These are phyloP conservation scores for Syngnathus rostellatus DNA, from an alignment of 2,797 vertebrate species.

Conservation along the genomic window DNA sequence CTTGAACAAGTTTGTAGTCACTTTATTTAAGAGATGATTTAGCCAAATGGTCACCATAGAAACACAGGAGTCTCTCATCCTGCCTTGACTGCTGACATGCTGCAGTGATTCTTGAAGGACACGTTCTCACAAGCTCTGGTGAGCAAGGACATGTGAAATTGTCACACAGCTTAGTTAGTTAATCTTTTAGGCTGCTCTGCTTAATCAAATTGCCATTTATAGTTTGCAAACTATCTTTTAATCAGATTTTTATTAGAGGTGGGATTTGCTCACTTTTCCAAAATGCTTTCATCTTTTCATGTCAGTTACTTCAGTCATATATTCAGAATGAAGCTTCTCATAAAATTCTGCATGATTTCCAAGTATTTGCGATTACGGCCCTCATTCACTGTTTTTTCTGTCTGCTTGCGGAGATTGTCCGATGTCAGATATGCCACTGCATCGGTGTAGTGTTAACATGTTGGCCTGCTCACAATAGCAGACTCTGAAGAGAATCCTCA, in stretches of 20 bases:
- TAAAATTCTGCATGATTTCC: slow-evolving; percentile 5
- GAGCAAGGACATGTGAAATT: neutral
- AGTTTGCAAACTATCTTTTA: neutral
- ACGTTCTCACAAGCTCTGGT: neutral
- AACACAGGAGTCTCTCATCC: slow-evolving; percentile 55
- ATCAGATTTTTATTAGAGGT: neutral
- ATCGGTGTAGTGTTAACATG: neutral
- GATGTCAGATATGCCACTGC: neutral
- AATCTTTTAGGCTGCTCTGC: neutral
- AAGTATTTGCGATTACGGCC: slow-evolving; percentile 15
- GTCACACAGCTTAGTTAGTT: neutral
- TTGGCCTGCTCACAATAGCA: neutral
- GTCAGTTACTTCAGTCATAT: neutral
- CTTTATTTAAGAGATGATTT: slow-evolving; percentile 24
- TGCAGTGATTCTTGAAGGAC: slow-evolving; percentile 21
- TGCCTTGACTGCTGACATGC: slow-evolving; percentile 28
- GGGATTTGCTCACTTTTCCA: neutral
- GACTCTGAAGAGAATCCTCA: neutral
- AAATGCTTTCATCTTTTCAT: neutral
- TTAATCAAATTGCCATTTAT: neutral
- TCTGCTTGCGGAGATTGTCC: slow-evolving; percentile 11
- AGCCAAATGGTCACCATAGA: slow-evolving; percentile 56
- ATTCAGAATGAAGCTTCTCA: neutral
- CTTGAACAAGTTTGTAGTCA: slow-evolving; percentile 30
- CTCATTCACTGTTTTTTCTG: slow-evolving; percentile 26